Conservation (phyloP, 2,888 invertebrate species). For the Chirona hameri region DNA sequence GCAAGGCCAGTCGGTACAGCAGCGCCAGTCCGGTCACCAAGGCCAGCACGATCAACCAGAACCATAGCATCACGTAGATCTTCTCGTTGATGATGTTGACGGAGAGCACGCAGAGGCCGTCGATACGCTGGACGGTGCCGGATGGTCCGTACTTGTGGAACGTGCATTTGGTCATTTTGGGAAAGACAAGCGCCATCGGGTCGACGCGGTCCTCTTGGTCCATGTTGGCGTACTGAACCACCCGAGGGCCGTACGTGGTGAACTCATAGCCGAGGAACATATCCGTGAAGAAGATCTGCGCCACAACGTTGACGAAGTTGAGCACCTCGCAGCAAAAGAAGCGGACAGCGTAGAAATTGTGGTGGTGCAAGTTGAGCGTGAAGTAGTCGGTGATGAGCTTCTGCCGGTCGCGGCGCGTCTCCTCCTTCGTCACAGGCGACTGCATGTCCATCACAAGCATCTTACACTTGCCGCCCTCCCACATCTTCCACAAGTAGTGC, state of each 20-base stretch:
- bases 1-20: no score
- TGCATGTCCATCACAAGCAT: constrained; percentile 37
- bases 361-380: constrained; percentile 41
- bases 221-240: constrained; percentile 28
- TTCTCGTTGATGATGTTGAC: constrained; percentile 44
- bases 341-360: constrained; percentile 42
- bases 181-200: constrained; percentile 41
- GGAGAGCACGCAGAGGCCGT: constrained; percentile 43
- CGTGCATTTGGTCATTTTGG: constrained; percentile 43
- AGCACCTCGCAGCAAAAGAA: constrained; percentile 44
- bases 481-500: constrained; percentile 38
- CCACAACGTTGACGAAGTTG: constrained; percentile 43
- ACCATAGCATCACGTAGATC: constrained; percentile 88
- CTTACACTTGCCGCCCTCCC: constrained; percentile 37
- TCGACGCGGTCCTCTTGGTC: constrained; percentile 43
- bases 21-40: constrained; percentile 56
- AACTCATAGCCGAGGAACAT: constrained; percentile 45
- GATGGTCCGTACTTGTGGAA: constrained; percentile 42
- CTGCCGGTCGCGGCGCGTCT: constrained; percentile 33
- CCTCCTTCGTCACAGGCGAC: constrained; percentile 33
- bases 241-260: constrained; percentile 42
- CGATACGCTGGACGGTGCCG: constrained; percentile 41
- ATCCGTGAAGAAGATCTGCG: constrained; percentile 55
- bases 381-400: constrained; percentile 43
- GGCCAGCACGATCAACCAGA: constrained; percentile 79